Conservation (phyloP, 2,113 vertebrate genomes). For the Malurus alboscapulatus region DNA sequence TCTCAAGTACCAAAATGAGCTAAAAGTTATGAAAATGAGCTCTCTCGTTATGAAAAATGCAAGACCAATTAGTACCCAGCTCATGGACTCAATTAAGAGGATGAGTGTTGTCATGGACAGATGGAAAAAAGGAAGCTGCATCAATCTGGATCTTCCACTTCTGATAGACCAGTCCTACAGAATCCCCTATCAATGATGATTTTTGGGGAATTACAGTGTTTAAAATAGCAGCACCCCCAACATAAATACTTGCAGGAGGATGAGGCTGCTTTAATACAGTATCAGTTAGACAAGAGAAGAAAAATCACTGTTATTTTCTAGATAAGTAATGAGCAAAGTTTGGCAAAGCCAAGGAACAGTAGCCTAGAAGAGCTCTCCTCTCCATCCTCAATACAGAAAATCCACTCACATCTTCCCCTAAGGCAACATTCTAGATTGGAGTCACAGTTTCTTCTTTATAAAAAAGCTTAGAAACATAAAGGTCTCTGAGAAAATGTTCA, state of each 20-base stretch:
- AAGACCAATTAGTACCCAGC: background rate
- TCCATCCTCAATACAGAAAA: background rate
- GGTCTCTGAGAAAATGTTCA: background rate
- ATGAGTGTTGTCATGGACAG: fast-evolving
- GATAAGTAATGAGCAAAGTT: background rate
- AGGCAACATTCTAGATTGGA: background rate
- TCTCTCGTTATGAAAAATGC: background rate
- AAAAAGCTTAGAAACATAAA: background rate
- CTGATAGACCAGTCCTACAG: background rate
- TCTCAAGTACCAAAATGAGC: background rate
- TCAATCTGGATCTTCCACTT: background rate
- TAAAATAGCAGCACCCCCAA: background rate
- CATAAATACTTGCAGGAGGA: background rate
- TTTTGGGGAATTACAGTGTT: background rate
- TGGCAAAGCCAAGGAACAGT: background rate
- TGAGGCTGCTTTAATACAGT: background rate
- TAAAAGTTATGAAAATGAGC: background rate
- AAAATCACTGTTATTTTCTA: background rate
- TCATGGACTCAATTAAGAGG: background rate
- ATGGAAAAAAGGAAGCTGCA: background rate
- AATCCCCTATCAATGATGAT: background rate
- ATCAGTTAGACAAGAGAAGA: background rate
- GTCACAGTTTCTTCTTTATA: background rate
- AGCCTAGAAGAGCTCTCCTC: background rate
- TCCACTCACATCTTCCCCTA: background rate